Conservation (phyloP, 2,113 vertebrate genomes). For the Vulpes ferrilata region DNA sequence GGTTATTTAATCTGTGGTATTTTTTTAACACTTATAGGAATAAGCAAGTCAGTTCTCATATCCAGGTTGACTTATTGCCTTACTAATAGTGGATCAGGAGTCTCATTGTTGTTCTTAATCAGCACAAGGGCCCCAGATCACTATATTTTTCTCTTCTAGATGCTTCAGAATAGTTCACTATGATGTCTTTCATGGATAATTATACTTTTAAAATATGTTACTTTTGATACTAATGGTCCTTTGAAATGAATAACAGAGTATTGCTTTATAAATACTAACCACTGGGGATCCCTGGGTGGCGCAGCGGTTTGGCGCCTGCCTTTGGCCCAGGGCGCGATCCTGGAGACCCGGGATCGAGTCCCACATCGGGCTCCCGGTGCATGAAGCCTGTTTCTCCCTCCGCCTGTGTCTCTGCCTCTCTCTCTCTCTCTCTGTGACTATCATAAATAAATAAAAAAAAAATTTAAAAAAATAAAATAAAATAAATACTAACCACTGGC, state of each 20-base stretch:
- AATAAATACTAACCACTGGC: constrained; percentile 22
- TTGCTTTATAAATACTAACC: constrained; percentile 47
- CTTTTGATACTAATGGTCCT: not conserved
- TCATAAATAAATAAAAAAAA: no score
- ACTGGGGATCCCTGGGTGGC: no score
- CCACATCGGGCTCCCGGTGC: no score
- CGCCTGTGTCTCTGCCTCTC: no score
- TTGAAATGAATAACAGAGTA: constrained; percentile 18
- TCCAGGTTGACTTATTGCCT: not conserved
- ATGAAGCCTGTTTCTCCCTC: no score
- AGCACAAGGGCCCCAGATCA: not conserved
- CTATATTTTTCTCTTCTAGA: not conserved
- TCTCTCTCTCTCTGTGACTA: no score
- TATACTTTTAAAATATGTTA: not conserved
- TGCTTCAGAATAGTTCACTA: not conserved
- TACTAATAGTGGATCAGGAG: not conserved
- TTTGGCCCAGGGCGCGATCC: no score
- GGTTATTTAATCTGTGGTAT: not conserved
- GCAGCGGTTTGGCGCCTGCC: no score
- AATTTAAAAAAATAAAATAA: no score
- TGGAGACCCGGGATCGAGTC: no score
- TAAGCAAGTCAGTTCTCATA: not conserved
- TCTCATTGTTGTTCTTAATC: not conserved
- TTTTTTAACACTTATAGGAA: constrained; percentile 11
- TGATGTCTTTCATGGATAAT: not conserved